Conservation (phyloP, 2,113 vertebrate genomes). For the Psammodynastes pulverulentus region DNA sequence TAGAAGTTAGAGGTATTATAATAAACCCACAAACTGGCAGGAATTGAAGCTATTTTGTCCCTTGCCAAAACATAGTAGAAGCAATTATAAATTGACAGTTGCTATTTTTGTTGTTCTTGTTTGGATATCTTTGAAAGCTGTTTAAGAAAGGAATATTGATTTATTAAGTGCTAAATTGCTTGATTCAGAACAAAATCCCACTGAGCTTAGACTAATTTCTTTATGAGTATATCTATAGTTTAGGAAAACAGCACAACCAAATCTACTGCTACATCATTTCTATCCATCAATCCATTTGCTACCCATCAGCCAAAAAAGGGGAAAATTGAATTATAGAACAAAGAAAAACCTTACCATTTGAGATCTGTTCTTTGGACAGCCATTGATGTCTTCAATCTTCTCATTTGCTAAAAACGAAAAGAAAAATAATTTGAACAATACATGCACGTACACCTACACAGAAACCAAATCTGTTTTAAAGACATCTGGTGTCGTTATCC, state of each 20-base stretch:
- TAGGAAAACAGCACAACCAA: neutral
- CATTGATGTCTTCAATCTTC: conserved; percentile 98
- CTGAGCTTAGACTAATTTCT: neutral
- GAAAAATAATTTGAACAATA: conserved; percentile 35
- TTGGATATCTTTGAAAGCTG: neutral
- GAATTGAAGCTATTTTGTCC: neutral
- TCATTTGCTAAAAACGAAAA: conserved; percentile 86
- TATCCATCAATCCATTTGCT: neutral
- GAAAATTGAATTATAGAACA: neutral
- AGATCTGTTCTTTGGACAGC: conserved; percentile 92
- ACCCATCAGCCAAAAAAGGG: neutral
- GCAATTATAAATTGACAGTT: neutral
- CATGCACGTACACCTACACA: neutral
- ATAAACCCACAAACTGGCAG: neutral
- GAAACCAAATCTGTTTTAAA: conserved; percentile 26
- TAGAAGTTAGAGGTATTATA: neutral
- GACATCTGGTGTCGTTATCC: conserved; percentile 30
- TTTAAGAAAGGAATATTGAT: neutral
- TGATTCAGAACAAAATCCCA: neutral
- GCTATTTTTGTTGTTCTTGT: neutral
- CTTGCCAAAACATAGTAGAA: neutral
- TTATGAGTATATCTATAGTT: neutral
- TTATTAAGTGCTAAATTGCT: neutral
- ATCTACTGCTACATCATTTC: conserved; percentile 22
- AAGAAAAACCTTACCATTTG: conserved; percentile 88